These are phyloP conservation scores for Pitangus sulphuratus DNA, from an alignment of 2,797 vertebrate species.

Conservation along the genomic window DNA sequence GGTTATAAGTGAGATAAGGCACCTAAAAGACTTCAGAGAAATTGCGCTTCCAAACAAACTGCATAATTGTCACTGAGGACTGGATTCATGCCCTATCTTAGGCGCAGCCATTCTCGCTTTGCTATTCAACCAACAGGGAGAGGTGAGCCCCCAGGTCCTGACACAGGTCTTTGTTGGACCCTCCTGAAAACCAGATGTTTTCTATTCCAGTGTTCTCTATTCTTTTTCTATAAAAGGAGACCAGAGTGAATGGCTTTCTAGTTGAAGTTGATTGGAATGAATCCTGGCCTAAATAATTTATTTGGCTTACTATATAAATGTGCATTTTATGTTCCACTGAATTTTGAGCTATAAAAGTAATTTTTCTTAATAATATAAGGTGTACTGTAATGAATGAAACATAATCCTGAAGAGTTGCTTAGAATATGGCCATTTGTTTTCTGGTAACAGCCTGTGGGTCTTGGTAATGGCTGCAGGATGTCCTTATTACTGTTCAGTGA, in stretches of 20 bases:
- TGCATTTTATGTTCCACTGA: background rate
- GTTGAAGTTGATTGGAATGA: background rate
- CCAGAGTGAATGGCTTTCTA: background rate
- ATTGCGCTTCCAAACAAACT: background rate
- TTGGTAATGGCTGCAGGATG: background rate
- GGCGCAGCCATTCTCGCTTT: background rate
- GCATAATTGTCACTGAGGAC: background rate
- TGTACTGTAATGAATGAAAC: background rate
- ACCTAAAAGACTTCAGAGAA: background rate
- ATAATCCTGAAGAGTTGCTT: constrained; percentile 17
- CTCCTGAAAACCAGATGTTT: background rate
- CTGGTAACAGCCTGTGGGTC: background rate
- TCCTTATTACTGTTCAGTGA: background rate
- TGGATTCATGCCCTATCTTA: fast-evolving
- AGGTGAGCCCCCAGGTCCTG: background rate
- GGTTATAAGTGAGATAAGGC: background rate
- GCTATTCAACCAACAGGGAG: background rate
- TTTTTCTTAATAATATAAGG: background rate
- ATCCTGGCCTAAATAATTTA: background rate
- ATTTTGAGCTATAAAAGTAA: background rate
- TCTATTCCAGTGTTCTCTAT: background rate
- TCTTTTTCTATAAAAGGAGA: background rate
- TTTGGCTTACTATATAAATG: background rate
- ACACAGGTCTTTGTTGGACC: background rate
- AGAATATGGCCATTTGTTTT: constrained; percentile 5